Evolutionary conservation across 2,113 vertebrate species (phyloP).

Genomic region (Bubo blakistoni): DNA sequence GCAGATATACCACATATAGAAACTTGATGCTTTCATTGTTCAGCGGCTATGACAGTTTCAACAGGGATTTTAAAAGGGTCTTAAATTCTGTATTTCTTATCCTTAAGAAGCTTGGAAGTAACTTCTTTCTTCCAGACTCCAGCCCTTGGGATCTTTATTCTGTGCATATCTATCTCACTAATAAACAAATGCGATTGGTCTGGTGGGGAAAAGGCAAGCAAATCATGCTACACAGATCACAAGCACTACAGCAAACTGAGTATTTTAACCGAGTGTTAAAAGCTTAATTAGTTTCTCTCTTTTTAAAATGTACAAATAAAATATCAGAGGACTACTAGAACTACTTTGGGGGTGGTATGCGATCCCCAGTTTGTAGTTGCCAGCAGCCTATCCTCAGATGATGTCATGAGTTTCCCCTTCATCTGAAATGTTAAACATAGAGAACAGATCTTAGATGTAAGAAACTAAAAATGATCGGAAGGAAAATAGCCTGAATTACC

Average conservation of each 20-base stretch:
- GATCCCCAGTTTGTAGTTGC: neutral
- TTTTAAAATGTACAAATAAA: neutral
- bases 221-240: neutral
- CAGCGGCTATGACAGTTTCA: neutral
- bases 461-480: neutral
- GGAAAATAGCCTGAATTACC: neutral
- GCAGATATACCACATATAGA: neutral
- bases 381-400: neutral
- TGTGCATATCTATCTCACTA: rapidly evolving
- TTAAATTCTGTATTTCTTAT: neutral
- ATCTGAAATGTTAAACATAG: neutral
- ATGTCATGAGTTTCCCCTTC: neutral
- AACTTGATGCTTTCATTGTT: neutral
- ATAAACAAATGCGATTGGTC: neutral
- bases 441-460: neutral
- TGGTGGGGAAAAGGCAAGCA: neutral
- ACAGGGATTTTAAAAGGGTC: neutral
- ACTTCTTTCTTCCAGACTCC: neutral
- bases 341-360: neutral
- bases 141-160: neutral
- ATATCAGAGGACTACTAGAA: neutral
- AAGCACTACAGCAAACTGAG: neutral
- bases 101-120: neutral
- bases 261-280: neutral
- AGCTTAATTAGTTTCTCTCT: neutral